These are phyloP conservation scores for Pharmacophagus antenor DNA, from an alignment of 2,888 invertebrate species.

Conservation along the genomic window DNA sequence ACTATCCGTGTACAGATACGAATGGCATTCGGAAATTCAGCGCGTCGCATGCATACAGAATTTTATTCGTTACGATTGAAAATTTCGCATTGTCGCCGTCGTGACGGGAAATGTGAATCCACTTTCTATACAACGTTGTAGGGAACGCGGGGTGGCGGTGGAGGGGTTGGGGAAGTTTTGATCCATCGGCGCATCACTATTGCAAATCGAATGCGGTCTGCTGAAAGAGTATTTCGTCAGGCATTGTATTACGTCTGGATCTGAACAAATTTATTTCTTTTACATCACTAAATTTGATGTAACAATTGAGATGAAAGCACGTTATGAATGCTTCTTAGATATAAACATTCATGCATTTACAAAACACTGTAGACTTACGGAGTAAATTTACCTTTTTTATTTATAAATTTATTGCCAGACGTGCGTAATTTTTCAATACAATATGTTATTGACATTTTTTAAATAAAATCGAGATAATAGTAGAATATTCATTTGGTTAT, in stretches of 20 bases:
- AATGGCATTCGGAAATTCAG: slow-evolving; percentile 14
- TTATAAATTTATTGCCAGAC: no score
- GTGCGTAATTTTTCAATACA: no score
- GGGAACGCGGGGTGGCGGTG: neutral
- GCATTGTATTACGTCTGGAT: slow-evolving; percentile 3
- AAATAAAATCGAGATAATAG: no score
- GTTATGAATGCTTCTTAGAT: no score
- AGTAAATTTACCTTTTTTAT: no score
- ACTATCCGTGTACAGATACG: neutral
- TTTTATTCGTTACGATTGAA: slow-evolving; percentile 22
- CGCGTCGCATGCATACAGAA: slow-evolving; percentile 12
- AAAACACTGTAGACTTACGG: no score
- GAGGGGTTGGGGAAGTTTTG: slow-evolving; percentile 1
- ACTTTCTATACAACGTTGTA: slow-evolving; percentile 17
- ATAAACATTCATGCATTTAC: no score
- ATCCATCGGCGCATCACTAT: slow-evolving; percentile 11
- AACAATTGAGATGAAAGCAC: neutral
- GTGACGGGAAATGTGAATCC: slow-evolving; percentile 26
- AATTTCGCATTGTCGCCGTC: slow-evolving; percentile 21
- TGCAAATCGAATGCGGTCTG: slow-evolving; percentile 18
- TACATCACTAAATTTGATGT: neutral
- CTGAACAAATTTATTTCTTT: slow-evolving; percentile 11
- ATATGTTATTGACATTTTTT: no score
- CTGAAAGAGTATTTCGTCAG: slow-evolving; percentile 13
- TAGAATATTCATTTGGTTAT: no score